These are phyloP conservation scores for Tenthredo distinguenda DNA, from an alignment of 2,888 invertebrate genomes.

Conservation along the genomic window DNA sequence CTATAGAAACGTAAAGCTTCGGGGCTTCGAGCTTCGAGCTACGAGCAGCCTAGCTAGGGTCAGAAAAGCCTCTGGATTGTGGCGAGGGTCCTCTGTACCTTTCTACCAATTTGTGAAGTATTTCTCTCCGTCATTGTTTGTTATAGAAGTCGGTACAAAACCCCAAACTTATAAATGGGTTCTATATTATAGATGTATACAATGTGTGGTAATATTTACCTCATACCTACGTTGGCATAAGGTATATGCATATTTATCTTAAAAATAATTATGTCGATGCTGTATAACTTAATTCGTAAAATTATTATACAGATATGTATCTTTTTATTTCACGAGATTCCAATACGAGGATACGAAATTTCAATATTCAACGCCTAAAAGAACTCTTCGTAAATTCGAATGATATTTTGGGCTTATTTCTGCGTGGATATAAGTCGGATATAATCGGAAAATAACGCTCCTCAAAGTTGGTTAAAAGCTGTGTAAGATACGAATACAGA, in stretches of 20 bases:
- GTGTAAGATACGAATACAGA: no score
- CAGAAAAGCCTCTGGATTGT: background rate
- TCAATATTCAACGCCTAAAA: background rate
- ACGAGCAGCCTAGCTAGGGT: background rate
- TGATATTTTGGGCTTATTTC: background rate
- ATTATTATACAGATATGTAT: background rate
- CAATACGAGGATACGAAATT: background rate
- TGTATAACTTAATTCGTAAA: background rate
- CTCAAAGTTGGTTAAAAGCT: no score
- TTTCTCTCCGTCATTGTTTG: slow-evolving; percentile 11
- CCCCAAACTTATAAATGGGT: background rate
- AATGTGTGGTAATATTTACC: background rate
- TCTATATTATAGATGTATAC: background rate
- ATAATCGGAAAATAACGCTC: background rate
- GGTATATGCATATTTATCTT: background rate
- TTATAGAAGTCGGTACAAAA: background rate
- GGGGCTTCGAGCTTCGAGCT: background rate
- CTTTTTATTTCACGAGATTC: background rate
- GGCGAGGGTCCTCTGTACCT: background rate
- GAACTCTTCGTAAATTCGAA: background rate
- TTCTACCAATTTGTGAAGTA: slow-evolving; percentile 7
- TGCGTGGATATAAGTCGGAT: background rate
- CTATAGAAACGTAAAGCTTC: slow-evolving; percentile 5
- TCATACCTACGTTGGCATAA: background rate
- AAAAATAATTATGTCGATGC: background rate